Base-by-base conservation (phyloP, 1,140 invertebrate species). In the Aphaenogaster ashmeadi region DNA sequence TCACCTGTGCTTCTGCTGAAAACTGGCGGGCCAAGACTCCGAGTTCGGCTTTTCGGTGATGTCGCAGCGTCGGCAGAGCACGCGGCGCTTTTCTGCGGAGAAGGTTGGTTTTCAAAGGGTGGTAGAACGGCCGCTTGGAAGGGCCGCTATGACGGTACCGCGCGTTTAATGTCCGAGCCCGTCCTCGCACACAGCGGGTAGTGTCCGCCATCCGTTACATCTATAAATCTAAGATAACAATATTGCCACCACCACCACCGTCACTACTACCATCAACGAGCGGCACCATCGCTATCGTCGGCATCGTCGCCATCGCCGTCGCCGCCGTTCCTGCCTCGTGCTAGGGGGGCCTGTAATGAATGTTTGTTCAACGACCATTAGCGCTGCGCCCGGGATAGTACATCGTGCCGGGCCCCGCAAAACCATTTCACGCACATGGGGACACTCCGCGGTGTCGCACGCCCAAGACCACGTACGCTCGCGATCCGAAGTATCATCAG, bases 141-240 rank as follows among this genome's bases (percentile, higher is more conserved):
- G 91, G 71, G 67, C 36, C 75, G 89, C 88, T 91, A 93, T 94
- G 93, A 94, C 91, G 87, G 71, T 89, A 41, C 69, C 87, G 90
- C 87, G 90, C 93, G 91, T 93, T 94, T 93, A 94, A 94, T 93
- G 93, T 94, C 92, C 93, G 90, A 92, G 89, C 88, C 80, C 75
- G 86, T 92, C 86, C 92, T 93, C 93, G 90, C 92, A 91, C 92
- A 86, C 93, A 94, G 94, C 94, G 92, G 80, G 80, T 58, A 84
- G 94, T 94, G 94, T 94, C 92, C 94, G 93, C 94, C 94, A 95
- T 94, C 93, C 94, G 94, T 95, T 95, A 95, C 94, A 94, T 94
- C 94, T 95, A 95, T 95, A 95, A 95, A 95, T 95, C 94, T 95
- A 95, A 95, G 94, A 95, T 95, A 95, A 95, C 94, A 95, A 94